phyloP scores from a whole-genome alignment of 1,140 invertebrate genomes.

The Macrostomum lignano region DNA sequence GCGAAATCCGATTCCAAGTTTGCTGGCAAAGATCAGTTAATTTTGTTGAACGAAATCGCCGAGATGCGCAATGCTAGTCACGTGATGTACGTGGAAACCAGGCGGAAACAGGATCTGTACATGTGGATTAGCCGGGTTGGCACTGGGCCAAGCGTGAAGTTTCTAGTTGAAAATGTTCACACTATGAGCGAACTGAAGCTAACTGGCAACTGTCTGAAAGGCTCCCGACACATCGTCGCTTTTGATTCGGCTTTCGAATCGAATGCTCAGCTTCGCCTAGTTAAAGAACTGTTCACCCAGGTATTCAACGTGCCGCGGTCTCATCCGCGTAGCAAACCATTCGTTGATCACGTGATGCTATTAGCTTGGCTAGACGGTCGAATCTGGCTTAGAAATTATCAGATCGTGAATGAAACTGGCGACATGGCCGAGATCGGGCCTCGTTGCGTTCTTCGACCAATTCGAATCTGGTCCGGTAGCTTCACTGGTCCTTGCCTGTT shows the following conservation, averaged over 20 bases:
- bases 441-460: too few relatives aligned
- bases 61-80: conserved; percentile 92
- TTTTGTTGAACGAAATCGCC: conserved; percentile 36
- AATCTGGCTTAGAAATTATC: conserved; percentile 94
- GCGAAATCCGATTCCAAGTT: conserved; percentile 53
- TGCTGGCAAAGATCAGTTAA: conserved; percentile 34
- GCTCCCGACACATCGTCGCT: conserved; percentile 66
- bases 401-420: conserved; percentile 79
- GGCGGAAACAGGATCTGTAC: conserved; percentile 66
- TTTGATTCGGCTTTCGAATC: conserved; percentile 61
- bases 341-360: conserved; percentile 79
- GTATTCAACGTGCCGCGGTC: conserved; percentile 70
- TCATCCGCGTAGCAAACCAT: conserved; percentile 96
- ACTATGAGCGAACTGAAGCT: conserved; percentile 89
- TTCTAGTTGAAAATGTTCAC: conserved; percentile 79
- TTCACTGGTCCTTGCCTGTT: too few relatives aligned
- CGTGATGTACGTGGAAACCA: conserved; percentile 63
- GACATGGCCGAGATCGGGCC: conserved; percentile 81
- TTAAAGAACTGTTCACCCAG: conserved; percentile 59
- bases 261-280: conserved; percentile 44
- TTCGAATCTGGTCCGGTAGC: too few relatives aligned
- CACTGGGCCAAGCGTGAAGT: conserved; percentile 69
- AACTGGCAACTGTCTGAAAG: conserved; percentile 80
- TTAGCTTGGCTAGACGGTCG: conserved; percentile 68
- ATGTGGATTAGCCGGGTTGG: conserved; percentile 65